Conservation (phyloP, 2,797 vertebrate genomes). For the Valencia hispanica region DNA sequence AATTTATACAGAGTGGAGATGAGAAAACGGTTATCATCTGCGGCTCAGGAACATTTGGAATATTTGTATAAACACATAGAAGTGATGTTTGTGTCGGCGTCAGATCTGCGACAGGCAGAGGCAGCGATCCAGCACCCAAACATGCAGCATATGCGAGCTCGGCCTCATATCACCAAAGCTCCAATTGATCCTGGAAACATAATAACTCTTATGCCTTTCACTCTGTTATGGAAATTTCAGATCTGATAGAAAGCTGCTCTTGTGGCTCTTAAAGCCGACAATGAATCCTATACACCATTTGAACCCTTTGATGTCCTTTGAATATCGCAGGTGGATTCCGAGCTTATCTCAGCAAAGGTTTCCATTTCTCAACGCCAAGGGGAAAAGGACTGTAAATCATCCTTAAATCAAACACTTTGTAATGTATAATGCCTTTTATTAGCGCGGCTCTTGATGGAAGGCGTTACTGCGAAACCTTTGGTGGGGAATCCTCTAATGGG, state of each 20-base stretch:
- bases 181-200: slow-evolving; percentile 59
- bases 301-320: slow-evolving; percentile 76
- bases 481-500: slow-evolving; percentile 72
- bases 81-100: slow-evolving; percentile 52
- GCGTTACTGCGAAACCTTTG: slow-evolving; percentile 60
- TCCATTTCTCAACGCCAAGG: slow-evolving; percentile 44
- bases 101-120: slow-evolving; percentile 42
- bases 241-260: slow-evolving; percentile 65
- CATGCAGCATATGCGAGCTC: slow-evolving; percentile 36
- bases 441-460: slow-evolving; percentile 71
- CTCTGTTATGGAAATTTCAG: slow-evolving; percentile 72
- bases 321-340: slow-evolving; percentile 62
- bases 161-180: slow-evolving; percentile 51
- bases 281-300: slow-evolving; percentile 65
- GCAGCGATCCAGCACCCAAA: slow-evolving; percentile 32
- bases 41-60: slow-evolving; percentile 26
- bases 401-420: slow-evolving; percentile 81
- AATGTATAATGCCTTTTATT: slow-evolving; percentile 82
- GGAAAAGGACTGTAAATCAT: slow-evolving; percentile 72
- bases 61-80: slow-evolving; percentile 33
- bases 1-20: slow-evolving; percentile 16
- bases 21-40: slow-evolving; percentile 48
- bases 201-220: slow-evolving; percentile 61
- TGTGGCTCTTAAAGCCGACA: slow-evolving; percentile 41
- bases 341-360: slow-evolving; percentile 71